These are phyloP conservation scores for Heterotis niloticus DNA, from an alignment of 2,113 vertebrate genomes.

Conservation along the genomic window DNA sequence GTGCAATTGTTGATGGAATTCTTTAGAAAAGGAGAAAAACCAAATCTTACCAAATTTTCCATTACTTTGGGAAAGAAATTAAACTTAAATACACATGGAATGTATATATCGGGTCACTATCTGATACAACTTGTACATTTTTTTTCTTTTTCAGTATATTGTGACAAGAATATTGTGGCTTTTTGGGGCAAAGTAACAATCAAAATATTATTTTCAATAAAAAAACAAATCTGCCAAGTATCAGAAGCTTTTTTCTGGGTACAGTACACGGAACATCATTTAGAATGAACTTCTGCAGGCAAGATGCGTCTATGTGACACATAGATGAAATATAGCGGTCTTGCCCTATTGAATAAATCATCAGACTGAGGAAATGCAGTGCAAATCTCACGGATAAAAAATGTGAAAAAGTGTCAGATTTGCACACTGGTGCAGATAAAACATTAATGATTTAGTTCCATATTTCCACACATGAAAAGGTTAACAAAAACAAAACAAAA, in stretches of 20 bases:
- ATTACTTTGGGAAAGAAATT: not conserved
- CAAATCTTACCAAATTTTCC: not conserved
- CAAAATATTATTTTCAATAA: slow-evolving; percentile 57
- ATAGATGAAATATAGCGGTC: too few relatives aligned
- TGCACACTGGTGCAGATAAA: too few relatives aligned
- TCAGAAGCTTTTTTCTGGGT: not conserved
- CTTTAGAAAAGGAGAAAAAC: not conserved
- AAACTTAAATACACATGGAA: not conserved
- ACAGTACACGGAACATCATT: too few relatives aligned
- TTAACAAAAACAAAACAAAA: too few relatives aligned
- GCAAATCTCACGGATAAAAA: too few relatives aligned
- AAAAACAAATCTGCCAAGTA: slow-evolving; percentile 19
- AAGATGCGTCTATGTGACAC: too few relatives aligned
- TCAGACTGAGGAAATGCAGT: too few relatives aligned
- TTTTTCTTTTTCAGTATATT: slow-evolving; percentile 54
- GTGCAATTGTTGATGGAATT: slow-evolving; percentile 1
- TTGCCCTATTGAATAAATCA: too few relatives aligned
- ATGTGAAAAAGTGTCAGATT: too few relatives aligned
- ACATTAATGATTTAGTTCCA: too few relatives aligned
- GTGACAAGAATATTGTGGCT: slow-evolving; percentile 57
- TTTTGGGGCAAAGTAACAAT: slow-evolving; percentile 60
- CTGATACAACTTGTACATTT: slow-evolving; percentile 49
- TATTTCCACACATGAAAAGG: too few relatives aligned
- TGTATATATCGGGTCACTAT: slow-evolving; percentile 18
- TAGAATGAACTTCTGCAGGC: too few relatives aligned